phyloP scores from a whole-genome alignment of 2,888 invertebrate genomes.

The Chrysotoxum bicinctum region DNA sequence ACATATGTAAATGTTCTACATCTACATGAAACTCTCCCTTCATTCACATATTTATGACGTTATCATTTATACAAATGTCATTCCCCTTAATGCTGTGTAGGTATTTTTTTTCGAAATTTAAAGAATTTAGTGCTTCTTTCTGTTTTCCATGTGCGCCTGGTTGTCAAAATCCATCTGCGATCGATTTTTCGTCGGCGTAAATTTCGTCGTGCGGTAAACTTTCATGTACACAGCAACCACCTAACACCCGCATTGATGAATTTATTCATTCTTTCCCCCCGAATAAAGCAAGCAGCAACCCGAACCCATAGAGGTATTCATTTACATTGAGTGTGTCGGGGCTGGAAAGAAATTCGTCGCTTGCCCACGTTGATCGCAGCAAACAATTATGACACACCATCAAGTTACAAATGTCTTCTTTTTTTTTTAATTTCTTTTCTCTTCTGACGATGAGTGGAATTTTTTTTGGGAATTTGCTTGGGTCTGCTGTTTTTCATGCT shows the following conservation, averaged over 20 bases:
- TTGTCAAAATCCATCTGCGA: constrained; percentile 6
- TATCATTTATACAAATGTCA: neutral
- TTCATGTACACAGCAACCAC: neutral
- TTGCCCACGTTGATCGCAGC: neutral
- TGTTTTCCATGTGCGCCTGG: constrained; percentile 3
- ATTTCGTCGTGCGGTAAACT: neutral
- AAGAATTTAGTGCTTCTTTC: neutral
- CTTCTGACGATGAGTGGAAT: constrained; percentile 4
- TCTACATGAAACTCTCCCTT: neutral
- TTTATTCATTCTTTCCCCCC: neutral
- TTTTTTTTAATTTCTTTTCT: neutral
- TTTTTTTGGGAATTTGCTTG: neutral
- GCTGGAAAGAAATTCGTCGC: neutral
- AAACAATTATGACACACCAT: neutral
- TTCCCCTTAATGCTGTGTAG: neutral
- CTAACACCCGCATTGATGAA: constrained; percentile 10
- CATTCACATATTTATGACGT: neutral
- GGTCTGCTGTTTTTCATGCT: neutral
- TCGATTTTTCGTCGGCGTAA: constrained; percentile 38
- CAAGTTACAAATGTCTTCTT: neutral
- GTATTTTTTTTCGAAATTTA: neutral
- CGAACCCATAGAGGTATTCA: neutral
- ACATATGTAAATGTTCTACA: too few species aligned
- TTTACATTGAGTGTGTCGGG: neutral
- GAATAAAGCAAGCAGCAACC: neutral